These are phyloP conservation scores for Spisula solida DNA, from an alignment of 2,888 invertebrate genomes.

Conservation along the genomic window DNA sequence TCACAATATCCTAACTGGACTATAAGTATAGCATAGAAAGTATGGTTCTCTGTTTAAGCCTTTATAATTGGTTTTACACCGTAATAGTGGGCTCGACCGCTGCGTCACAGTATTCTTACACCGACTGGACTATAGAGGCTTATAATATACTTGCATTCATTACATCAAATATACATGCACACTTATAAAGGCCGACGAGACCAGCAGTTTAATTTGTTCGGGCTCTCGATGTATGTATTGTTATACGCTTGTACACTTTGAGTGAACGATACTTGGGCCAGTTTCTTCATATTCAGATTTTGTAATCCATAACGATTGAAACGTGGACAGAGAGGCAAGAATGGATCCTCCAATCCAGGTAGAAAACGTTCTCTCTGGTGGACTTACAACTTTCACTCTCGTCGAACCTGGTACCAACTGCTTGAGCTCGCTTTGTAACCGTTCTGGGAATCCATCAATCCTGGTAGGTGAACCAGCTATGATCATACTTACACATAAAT, in stretches of 20 bases:
- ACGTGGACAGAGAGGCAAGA: constrained; percentile 89
- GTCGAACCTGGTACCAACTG: constrained; percentile 96
- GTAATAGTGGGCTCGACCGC: no score
- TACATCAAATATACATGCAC: no score
- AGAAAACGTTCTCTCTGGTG: constrained; percentile 91
- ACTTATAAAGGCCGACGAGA: no score
- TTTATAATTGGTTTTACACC: no score
- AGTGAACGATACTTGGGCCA: constrained; percentile 91
- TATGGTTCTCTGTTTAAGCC: no score
- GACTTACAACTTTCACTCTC: constrained; percentile 98
- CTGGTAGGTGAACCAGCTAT: constrained; percentile 94
- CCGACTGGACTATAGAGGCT: no score
- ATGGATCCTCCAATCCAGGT: constrained; percentile 52
- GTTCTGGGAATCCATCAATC: constrained; percentile 92
- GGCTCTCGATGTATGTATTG: no score
- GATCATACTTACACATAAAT: constrained; percentile 82
- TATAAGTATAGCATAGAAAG: no score
- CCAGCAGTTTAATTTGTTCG: no score
- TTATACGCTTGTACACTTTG: constrained; percentile 89
- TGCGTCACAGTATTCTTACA: no score
- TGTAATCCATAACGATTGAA: constrained; percentile 89
- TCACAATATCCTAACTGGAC: no score
- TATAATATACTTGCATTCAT: no score
- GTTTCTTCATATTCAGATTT: constrained; percentile 78
- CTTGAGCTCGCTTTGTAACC: constrained; percentile 88